Percentiles rank a stretch among this genome's conserved stretches.
phyloP scores from a whole-genome alignment of 2,888 invertebrate genomes.

The Leptinotarsa peninsularis region DNA sequence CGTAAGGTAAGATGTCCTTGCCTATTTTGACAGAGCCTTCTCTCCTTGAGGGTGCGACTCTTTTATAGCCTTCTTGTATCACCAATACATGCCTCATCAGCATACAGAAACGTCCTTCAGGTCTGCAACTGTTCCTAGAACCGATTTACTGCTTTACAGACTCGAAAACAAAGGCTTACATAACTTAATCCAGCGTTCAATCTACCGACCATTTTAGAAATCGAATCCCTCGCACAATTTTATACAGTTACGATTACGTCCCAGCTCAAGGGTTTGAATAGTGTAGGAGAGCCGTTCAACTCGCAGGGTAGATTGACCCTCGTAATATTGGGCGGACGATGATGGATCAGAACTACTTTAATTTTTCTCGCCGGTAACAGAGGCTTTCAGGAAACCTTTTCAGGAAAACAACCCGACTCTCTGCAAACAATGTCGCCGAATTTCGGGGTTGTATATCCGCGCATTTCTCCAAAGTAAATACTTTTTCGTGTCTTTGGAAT shows the following conservation, averaged over 20 bases:
- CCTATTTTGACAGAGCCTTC: too few relatives aligned
- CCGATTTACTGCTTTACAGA: too few relatives aligned
- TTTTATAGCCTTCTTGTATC: too few relatives aligned
- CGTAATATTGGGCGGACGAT: constrained; percentile 47
- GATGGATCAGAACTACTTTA: constrained; percentile 50
- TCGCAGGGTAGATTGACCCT: constrained; percentile 47
- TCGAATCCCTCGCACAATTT: constrained; percentile 14
- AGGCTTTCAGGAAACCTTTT: constrained; percentile 45
- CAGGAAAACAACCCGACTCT: constrained; percentile 33
- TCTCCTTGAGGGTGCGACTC: too few relatives aligned
- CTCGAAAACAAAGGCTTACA: not conserved
- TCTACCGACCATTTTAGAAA: constrained; percentile 7
- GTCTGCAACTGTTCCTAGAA: too few relatives aligned
- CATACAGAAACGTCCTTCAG: too few relatives aligned
- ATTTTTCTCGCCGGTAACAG: constrained; percentile 38
- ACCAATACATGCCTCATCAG: too few relatives aligned
- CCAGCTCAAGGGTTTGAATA: constrained; percentile 45
- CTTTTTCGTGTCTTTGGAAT: constrained; percentile 14
- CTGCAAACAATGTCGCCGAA: constrained; percentile 15
- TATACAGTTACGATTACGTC: constrained; percentile 11
- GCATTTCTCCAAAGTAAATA: constrained; percentile 4
- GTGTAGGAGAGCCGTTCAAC: constrained; percentile 35
- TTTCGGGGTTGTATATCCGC: constrained; percentile 1
- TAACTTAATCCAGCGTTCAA: not conserved
- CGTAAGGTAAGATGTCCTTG: too few relatives aligned